Evolutionary conservation across 2,888 invertebrate genomes (phyloP).

Genomic region (Trissonchulus latispiculum): DNA sequence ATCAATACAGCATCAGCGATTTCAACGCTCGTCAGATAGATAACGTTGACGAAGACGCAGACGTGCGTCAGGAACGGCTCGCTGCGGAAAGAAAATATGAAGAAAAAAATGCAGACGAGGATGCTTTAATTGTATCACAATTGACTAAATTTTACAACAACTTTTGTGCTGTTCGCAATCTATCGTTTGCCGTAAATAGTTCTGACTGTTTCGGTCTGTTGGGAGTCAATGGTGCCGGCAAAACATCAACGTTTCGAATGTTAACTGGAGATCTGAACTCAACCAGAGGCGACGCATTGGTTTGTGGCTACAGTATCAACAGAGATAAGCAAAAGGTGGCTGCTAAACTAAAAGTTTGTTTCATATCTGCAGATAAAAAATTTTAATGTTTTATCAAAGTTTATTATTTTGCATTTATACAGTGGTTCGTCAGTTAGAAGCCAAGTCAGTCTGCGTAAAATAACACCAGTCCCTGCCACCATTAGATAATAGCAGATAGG

Average conservation of each 20-base stretch:
- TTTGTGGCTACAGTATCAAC: slow-evolving; percentile 40
- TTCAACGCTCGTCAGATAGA: too few relatives aligned
- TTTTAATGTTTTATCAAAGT: too few relatives aligned
- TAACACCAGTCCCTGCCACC: too few relatives aligned
- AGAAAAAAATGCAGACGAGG: slow-evolving; percentile 28
- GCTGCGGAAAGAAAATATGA: slow-evolving; percentile 44
- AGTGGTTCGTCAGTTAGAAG: too few relatives aligned
- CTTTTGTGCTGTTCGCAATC: slow-evolving; percentile 54
- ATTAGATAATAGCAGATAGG: too few relatives aligned
- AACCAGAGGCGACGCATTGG: slow-evolving; percentile 46
- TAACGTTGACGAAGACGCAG: too few relatives aligned
- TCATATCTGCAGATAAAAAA: too few relatives aligned
- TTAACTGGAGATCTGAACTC: slow-evolving; percentile 50
- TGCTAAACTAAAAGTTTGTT: too few relatives aligned
- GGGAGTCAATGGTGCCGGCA: slow-evolving; percentile 53
- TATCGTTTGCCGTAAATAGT: slow-evolving; percentile 10
- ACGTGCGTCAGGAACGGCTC: slow-evolving; percentile 27
- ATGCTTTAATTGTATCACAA: slow-evolving; percentile 54
- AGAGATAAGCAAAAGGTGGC: slow-evolving; percentile 36
- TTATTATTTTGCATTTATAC: too few relatives aligned
- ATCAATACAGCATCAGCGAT: too few relatives aligned
- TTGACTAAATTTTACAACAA: slow-evolving; percentile 61
- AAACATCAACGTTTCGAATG: slow-evolving; percentile 63
- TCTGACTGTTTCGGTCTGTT: slow-evolving; percentile 48
- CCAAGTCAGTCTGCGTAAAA: too few relatives aligned